phyloP scores from a whole-genome alignment of 2,888 invertebrate species.

The Blastobasis adustella region DNA sequence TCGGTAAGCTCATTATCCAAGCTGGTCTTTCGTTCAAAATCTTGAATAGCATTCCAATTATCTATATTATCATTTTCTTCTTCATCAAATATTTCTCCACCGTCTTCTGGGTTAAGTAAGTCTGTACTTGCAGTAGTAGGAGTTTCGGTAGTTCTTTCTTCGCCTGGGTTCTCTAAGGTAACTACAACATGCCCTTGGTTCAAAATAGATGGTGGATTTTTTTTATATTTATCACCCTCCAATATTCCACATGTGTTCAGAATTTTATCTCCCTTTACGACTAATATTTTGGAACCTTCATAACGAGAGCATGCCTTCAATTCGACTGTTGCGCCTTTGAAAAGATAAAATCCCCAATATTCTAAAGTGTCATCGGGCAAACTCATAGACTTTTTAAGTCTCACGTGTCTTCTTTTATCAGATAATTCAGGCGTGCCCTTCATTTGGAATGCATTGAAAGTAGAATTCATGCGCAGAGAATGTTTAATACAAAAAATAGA shows the following conservation, averaged over 20 bases:
- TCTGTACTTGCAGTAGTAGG: no score
- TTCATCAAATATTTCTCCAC: background rate
- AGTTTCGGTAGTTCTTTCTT: constrained; percentile 12
- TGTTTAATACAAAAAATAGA: constrained; percentile 88
- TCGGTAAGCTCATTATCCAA: constrained; percentile 4
- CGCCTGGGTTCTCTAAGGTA: constrained; percentile 50
- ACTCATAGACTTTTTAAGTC: constrained; percentile 86
- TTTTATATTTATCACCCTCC: constrained; percentile 80
- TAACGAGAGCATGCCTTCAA: constrained; percentile 87
- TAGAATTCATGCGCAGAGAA: constrained; percentile 83
- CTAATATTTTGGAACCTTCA: constrained; percentile 85
- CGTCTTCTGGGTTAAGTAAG: background rate
- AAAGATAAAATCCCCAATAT: constrained; percentile 91
- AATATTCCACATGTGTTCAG: constrained; percentile 85
- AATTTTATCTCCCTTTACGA: constrained; percentile 86
- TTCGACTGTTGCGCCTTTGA: constrained; percentile 84
- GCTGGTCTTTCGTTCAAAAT: background rate
- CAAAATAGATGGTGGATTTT: constrained; percentile 74
- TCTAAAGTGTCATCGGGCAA: constrained; percentile 90
- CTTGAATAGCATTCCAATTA: background rate
- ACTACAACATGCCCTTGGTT: constrained; percentile 74
- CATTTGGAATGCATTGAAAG: constrained; percentile 84
- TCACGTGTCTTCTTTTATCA: constrained; percentile 81
- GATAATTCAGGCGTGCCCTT: constrained; percentile 81
- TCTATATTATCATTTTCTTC: background rate